These are phyloP conservation scores for Lophotriccus pileatus DNA, from an alignment of 2,797 vertebrate genomes.

Conservation along the genomic window DNA sequence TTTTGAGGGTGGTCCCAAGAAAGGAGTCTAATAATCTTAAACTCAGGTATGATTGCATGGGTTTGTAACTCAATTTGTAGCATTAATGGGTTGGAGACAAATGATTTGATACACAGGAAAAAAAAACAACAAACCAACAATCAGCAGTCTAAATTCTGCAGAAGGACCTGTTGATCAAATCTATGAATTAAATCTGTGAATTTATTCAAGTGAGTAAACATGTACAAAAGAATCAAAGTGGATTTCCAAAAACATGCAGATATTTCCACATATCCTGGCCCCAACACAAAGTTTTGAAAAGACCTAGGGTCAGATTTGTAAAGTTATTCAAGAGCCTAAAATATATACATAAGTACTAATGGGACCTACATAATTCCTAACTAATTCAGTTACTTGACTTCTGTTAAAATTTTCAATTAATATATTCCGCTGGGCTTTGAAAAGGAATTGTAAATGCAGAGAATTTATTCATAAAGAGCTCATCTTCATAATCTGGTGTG, in stretches of 20 bases:
- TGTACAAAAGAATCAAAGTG: background rate
- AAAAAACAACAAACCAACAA: background rate
- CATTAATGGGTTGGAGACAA: background rate
- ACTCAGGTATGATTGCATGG: background rate
- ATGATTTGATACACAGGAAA: background rate
- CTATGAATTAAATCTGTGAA: background rate
- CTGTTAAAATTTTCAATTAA: background rate
- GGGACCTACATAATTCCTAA: slow-evolving; percentile 2
- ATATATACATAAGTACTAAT: background rate
- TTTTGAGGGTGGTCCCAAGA: background rate
- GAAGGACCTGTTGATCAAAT: background rate
- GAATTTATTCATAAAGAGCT: background rate
- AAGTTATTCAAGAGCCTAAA: background rate
- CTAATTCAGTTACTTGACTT: background rate
- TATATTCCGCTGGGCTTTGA: background rate
- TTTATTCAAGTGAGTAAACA: background rate
- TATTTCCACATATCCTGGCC: background rate
- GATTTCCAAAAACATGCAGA: background rate
- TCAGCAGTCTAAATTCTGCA: background rate
- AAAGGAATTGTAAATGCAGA: background rate
- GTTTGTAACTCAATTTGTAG: background rate
- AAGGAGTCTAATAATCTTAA: background rate
- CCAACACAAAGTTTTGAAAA: background rate
- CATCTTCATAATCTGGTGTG: background rate
- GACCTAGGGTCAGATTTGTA: background rate